phyloP scores from a whole-genome alignment of 2,113 vertebrate species.

The Lepus timidus region DNA sequence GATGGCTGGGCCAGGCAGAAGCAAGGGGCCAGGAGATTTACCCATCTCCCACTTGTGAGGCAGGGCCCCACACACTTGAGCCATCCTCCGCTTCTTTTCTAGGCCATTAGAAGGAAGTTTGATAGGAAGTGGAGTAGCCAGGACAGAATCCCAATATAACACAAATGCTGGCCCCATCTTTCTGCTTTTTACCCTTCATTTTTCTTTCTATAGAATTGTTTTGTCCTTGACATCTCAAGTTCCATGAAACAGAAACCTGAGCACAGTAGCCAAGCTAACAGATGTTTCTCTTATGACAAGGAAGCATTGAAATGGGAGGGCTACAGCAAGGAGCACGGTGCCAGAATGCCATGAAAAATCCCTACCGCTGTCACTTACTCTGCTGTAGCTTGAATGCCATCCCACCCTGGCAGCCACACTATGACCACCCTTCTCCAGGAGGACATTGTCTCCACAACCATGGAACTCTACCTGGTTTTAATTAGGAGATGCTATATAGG shows the following conservation, averaged over 20 bases:
- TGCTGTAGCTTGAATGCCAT: background rate
- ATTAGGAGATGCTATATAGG: too few species aligned
- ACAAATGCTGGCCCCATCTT: background rate
- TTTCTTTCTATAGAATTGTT: background rate
- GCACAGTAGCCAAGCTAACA: background rate
- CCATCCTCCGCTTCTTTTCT: too few species aligned
- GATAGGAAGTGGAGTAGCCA: too few species aligned
- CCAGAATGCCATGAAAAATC: background rate
- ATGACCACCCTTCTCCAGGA: too few species aligned
- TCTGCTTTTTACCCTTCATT: background rate
- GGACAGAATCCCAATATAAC: too few species aligned
- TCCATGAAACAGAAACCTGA: background rate
- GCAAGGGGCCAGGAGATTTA: too few species aligned
- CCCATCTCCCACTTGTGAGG: too few species aligned
- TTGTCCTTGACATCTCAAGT: background rate
- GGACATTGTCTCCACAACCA: too few species aligned
- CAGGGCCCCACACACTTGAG: too few species aligned
- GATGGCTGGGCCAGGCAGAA: too few species aligned
- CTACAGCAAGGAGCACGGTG: background rate
- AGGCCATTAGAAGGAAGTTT: too few species aligned
- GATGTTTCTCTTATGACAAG: background rate
- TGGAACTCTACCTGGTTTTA: too few species aligned
- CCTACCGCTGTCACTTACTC: background rate
- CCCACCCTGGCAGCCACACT: background rate
- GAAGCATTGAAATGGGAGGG: background rate